These are phyloP conservation scores for Cavia aperea DNA, from an alignment of 2,113 vertebrate species.

Conservation along the genomic window DNA sequence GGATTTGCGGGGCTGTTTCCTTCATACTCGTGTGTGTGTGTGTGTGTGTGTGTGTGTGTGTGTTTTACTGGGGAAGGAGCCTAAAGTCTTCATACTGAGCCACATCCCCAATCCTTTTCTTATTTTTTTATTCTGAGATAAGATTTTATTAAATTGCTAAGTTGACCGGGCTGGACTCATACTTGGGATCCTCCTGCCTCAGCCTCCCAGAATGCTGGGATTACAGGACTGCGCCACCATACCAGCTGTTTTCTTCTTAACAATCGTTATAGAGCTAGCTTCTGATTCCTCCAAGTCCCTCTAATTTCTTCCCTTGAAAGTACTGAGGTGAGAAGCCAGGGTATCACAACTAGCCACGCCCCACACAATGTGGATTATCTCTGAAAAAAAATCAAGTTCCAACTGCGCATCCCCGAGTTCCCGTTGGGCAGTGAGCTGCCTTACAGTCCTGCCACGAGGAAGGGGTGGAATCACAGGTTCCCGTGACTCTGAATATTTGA, in stretches of 20 bases:
- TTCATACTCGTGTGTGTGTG: background rate
- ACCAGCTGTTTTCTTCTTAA: background rate
- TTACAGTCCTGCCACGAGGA: background rate
- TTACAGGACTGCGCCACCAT: background rate
- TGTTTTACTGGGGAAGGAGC: background rate
- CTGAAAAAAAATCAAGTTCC: constrained; percentile 12
- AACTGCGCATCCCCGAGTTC: background rate
- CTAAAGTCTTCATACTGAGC: background rate
- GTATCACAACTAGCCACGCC: background rate
- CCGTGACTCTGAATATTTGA: no score
- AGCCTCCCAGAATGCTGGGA: background rate
- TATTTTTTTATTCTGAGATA: background rate
- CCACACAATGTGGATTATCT: background rate
- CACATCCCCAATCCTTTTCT: background rate
- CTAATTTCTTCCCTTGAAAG: background rate
- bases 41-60: background rate
- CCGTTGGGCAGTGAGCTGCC: background rate
- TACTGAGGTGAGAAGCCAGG: background rate
- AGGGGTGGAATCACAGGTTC: background rate
- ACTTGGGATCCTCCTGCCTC: background rate
- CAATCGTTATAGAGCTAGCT: background rate
- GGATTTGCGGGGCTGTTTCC: background rate
- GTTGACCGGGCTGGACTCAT: background rate
- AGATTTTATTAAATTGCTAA: background rate
- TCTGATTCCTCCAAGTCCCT: background rate